phyloP scores from a whole-genome alignment of 2,113 vertebrate genomes.

The Halcyon malimbica region DNA sequence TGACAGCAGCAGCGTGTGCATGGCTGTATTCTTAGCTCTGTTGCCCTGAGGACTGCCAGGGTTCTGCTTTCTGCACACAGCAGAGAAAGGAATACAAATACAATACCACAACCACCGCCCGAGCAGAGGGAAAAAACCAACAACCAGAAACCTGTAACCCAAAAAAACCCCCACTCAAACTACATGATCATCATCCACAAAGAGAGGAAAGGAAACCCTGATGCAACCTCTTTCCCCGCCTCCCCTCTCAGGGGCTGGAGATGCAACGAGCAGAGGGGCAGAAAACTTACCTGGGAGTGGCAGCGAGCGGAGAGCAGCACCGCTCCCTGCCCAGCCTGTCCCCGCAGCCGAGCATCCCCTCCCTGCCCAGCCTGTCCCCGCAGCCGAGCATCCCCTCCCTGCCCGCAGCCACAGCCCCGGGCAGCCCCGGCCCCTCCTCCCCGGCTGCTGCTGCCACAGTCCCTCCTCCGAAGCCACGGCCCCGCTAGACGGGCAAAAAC shows the following conservation, averaged over 20 bases:
- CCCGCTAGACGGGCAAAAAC: accelerated
- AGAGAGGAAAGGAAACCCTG: accelerated
- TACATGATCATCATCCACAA: accelerated
- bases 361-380: not conserved
- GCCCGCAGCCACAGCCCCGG: accelerated
- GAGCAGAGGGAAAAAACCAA: not conserved
- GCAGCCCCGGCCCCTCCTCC: not conserved
- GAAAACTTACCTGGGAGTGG: not conserved
- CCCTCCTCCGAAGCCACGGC: accelerated
- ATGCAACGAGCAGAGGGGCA: accelerated
- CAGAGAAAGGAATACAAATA: accelerated
- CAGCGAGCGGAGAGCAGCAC: accelerated
- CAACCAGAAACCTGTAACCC: not conserved
- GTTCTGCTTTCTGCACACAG: accelerated
- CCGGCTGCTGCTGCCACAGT: accelerated
- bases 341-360: accelerated
- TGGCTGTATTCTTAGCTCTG: accelerated
- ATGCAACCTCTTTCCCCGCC: not conserved
- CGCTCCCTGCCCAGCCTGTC: accelerated
- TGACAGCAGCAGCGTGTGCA: not conserved
- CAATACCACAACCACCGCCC: not conserved
- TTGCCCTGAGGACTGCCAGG: accelerated
- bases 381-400: accelerated
- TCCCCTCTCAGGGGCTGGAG: too few species aligned
- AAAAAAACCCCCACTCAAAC: not conserved